These are phyloP conservation scores for Petrocephalus schoutedeni DNA, from an alignment of 2,797 vertebrate genomes.

Conservation along the genomic window DNA sequence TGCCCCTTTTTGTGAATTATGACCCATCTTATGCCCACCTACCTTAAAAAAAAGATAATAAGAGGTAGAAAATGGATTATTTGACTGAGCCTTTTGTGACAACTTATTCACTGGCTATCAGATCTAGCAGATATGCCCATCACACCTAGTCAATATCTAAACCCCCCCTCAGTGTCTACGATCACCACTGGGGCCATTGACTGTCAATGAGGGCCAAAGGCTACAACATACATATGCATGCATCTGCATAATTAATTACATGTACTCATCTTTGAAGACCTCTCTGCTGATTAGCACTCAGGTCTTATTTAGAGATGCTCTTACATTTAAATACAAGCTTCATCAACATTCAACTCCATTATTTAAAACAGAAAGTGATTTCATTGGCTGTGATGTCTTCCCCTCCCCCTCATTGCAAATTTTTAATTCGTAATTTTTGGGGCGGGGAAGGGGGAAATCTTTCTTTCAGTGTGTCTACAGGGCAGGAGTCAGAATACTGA, in stretches of 20 bases:
- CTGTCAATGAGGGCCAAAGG: background rate
- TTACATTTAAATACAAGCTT: background rate
- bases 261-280: background rate
- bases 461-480: background rate
- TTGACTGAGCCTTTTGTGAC: background rate
- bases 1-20: background rate
- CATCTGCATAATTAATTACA: conserved; percentile 16
- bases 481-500: background rate
- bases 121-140: background rate
- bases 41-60: background rate
- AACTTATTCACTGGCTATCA: background rate
- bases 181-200: background rate
- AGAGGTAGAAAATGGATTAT: background rate
- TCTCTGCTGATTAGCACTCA: background rate
- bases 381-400: background rate
- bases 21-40: background rate
- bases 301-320: background rate
- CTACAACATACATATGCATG: background rate
- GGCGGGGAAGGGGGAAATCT: background rate
- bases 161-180: background rate
- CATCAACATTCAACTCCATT: background rate
- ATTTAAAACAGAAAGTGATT: background rate
- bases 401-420: background rate
- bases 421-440: background rate
- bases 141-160: background rate